Base-by-base conservation (phyloP, 1,140 invertebrate genomes). In the Pinna nobilis region DNA sequence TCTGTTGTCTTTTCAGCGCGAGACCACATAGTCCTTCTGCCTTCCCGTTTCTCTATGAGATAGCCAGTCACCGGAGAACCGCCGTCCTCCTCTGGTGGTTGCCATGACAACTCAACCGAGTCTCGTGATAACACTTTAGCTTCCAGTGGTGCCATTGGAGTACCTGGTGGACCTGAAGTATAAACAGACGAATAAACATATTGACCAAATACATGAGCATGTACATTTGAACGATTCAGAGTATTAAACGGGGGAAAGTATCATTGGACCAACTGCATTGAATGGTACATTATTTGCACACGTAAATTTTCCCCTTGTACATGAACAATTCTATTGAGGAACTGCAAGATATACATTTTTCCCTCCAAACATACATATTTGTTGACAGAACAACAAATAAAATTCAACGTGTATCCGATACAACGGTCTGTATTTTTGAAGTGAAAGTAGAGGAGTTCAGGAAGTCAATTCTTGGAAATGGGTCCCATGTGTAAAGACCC, bases 21-120 rank as follows among this genome's bases (percentile, higher is more conserved):
- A 13, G 76, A 93, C 96, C 97, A 98, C 55, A 95, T 92, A 90
- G 96, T 93, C 78, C 94, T 95, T 76, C 96, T 95, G 70, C 94
- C 92, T 80, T 98, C 96, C 92, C 96, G 95, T 89, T 97, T 98
- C 87, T 98, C 97, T 33, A 98, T 93, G 35, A 92, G 92, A 80
- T 97, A 97, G 80, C 93, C 93, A 0, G 91, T 92, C 51, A 97
- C 90, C 53, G 94, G 94, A 50, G 94, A 74, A 33, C 86, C 85
- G 15, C 87, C 86, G 75, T 88, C 85, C 71, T 83, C 78, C 66
- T 85, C 81, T 57, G 87, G 84, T 63, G 80, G 69, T 74, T 84
- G 73, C 87, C 87, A 88, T 23, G 91, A 90, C 1, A 99, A 90
- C 83, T 97, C 97, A 83, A 98, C 92, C 0, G 95, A 72, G 2